Evolutionary conservation across 2,113 vertebrate species (phyloP), one percentile per base, ranked within the genome.

Genomic region (Panthera uncia): DNA sequence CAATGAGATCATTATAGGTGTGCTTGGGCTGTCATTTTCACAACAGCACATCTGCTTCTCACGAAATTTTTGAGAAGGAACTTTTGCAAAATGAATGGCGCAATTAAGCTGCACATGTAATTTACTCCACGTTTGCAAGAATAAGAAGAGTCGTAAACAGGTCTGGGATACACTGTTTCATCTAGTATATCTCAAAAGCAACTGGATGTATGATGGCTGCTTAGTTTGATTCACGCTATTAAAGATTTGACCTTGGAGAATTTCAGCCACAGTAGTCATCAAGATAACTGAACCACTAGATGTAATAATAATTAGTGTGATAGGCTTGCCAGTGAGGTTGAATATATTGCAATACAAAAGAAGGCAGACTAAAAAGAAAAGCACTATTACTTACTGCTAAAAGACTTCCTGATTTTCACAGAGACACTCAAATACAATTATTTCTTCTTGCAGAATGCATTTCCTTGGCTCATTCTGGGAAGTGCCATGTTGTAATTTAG

Each of bases 241-340:
- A 97, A 91, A 82, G 12, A 97, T 98, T 97, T 99, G 97, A 98
- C 98, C 98, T 98, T 98, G 98, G 73, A 94, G 61, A 98, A 96
- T 98, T 98, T 98, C 82, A 98, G 97, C 93, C 95, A 98, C 57
- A 92, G 95, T 90, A 97, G 97, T 97, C 96, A 97, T 98, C 96
- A 98, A 95, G 98, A 98, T 98, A 98, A 98, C 97, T 63, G 95
- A 98, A 89, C 66, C 81, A 97, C 93, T 98, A 98, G 98, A 98
- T 97, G 96, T 95, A 97, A 98, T 98, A 98, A 98, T 98, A 98
- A 98, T 99, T 98, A 98, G 96, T 93, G 93, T 92, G 97, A 98
- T 98, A 97, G 96, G 83, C 78, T 98, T 98, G 94, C 95, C 97
- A 97, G 96, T 69, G 96, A 98, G 86, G 89, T 55, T 97, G 97